Base-by-base conservation (phyloP, 2,888 invertebrate genomes). In the Nycteola revayana region DNA sequence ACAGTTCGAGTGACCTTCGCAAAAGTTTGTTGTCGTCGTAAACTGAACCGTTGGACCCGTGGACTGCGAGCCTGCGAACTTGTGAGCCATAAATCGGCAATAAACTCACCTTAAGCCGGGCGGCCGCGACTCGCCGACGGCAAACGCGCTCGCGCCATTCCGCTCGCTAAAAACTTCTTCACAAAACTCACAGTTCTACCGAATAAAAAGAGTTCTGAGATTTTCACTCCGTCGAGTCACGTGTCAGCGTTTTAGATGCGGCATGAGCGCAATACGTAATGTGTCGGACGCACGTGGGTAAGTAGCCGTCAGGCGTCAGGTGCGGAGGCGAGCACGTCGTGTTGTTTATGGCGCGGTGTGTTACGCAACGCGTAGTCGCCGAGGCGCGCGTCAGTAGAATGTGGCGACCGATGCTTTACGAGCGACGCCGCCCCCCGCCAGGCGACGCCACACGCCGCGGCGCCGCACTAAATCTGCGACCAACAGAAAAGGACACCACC, bases 351-450 rank as follows among this genome's bases (percentile, higher is more conserved):
- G 81, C 79, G 80, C 83, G 82, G 69, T 66, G 71, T 41, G 59
- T 87, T 87, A 87, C 87, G 87, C 87, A 87, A 87, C 87, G 86
- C 86, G 87, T 86, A 79, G 81, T 86, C 86, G 83, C 85, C 81
- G 76, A 78, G 84, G 75, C 84, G 87, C 85, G 87, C 88, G 88
- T 88, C 87, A 87, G 83, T 79, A 71, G 87, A 88, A 84, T 85
- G 86, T 86, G 88, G 77, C 84, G 83, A 72, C 78, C 85, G 86
- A 87, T 87, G 87, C 67, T 88, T 88, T 88, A 88, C 87, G 87
- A 87, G 76, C 86, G 78, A 75, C 79, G 80, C 74, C 78, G 75
- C 83, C 84, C 78, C 75, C 74, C 74, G 68, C 77, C 73, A 55
- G 68, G 70, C 84, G 81, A 77, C 85, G 81, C 82, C 77, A 70